These are phyloP conservation scores for Andrena dorsata DNA, from an alignment of 2,888 invertebrate species.

Conservation along the genomic window DNA sequence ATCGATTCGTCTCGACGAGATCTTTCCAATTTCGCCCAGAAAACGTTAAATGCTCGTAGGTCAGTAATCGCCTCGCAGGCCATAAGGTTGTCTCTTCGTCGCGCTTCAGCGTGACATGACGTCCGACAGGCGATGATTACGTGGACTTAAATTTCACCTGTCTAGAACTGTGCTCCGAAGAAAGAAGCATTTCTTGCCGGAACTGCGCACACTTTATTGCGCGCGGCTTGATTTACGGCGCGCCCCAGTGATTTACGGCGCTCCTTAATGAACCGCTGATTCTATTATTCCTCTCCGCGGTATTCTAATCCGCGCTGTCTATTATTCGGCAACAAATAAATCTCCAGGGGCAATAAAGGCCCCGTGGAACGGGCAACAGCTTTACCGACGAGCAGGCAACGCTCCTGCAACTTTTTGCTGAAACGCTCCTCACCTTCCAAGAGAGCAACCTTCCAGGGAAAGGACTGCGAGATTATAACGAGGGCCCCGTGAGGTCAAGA, in stretches of 20 bases:
- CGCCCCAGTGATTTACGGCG: conserved; percentile 33
- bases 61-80: no score
- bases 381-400: background rate
- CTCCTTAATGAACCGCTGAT: conserved; percentile 16
- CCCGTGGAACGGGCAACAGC: background rate
- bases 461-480: background rate
- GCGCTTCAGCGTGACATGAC: no score
- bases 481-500: background rate
- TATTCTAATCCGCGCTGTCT: conserved; percentile 17
- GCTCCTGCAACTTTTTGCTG: background rate
- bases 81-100: no score
- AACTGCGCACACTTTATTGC: conserved; percentile 7
- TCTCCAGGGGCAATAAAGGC: conserved; percentile 28
- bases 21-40: no score
- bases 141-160: background rate
- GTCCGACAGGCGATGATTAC: no score
- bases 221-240: conserved; percentile 2
- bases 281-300: conserved; percentile 21
- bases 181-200: background rate
- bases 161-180: background rate
- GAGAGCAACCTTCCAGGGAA: background rate
- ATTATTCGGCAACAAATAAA: conserved; percentile 28
- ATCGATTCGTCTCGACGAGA: no score
- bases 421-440: background rate
- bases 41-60: no score